Evolutionary conservation across 2,113 vertebrate species (phyloP).

Genomic region (Talpa occidentalis): DNA sequence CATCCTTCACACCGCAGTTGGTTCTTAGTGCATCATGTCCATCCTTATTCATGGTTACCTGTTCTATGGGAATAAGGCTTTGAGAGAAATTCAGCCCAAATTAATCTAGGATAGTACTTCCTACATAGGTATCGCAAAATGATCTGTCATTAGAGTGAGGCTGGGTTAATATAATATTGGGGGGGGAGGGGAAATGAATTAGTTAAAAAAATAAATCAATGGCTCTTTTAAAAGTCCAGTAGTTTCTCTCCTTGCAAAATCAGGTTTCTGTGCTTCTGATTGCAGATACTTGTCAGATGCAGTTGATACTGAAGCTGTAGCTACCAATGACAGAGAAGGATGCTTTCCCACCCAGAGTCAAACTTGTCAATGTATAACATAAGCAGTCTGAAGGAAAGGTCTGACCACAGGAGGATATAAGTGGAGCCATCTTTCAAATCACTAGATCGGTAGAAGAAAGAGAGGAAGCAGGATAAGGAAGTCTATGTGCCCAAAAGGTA

Average conservation of each 20-base stretch:
- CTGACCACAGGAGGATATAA: constrained; percentile 48
- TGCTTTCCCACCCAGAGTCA: constrained; percentile 55
- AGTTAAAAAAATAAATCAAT: constrained; percentile 55
- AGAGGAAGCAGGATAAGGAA: constrained; percentile 46
- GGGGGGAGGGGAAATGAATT: constrained; percentile 21
- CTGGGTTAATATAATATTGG: constrained; percentile 69
- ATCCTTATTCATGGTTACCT: constrained; percentile 80
- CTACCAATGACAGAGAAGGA: constrained; percentile 67
- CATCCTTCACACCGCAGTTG: constrained; percentile 80
- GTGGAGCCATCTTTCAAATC: constrained; percentile 61
- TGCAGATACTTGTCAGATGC: constrained; percentile 65
- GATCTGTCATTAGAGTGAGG: constrained; percentile 72
- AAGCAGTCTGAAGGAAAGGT: constrained; percentile 67
- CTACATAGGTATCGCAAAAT: constrained; percentile 77
- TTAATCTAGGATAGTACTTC: constrained; percentile 78
- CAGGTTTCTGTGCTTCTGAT: constrained; percentile 69
- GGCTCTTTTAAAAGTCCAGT: constrained; percentile 63
- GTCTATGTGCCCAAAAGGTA: constrained; percentile 51
- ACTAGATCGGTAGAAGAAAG: constrained; percentile 44
- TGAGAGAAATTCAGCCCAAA: constrained; percentile 80
- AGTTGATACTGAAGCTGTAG: constrained; percentile 67
- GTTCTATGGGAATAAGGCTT: constrained; percentile 82
- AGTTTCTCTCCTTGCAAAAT: constrained; percentile 61
- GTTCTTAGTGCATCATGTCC: constrained; percentile 78
- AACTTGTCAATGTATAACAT: constrained; percentile 64